Conservation (phyloP, 2,113 vertebrate species). For the Xyliphius kryptos region DNA sequence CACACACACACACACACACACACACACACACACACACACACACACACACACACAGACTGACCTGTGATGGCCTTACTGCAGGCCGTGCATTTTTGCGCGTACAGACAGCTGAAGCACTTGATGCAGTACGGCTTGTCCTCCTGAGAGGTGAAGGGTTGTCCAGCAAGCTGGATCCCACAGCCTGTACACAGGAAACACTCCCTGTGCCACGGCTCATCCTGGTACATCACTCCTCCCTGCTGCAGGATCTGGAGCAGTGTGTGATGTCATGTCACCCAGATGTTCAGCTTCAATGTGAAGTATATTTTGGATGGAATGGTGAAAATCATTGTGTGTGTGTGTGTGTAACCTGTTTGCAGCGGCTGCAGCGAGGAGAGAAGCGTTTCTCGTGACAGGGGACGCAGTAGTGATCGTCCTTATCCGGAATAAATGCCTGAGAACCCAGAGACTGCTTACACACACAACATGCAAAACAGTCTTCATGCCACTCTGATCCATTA, state of each 20-base stretch:
- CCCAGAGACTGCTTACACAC: constrained; percentile 87
- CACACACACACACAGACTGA: constrained; percentile 43
- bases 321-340: neutral
- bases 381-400: constrained; percentile 88
- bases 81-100: constrained; percentile 85
- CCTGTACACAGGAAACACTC: constrained; percentile 88
- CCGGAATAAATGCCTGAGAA: constrained; percentile 82
- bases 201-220: constrained; percentile 88
- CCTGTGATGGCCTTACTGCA: constrained; percentile 93
- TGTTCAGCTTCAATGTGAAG: too few species aligned
- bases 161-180: constrained; percentile 79
- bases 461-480: constrained; percentile 87
- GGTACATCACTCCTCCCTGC: constrained; percentile 91
- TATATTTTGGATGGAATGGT: too few species aligned
- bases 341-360: constrained; percentile 81
- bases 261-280: neutral
- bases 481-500: constrained; percentile 81
- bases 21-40: constrained; percentile 3
- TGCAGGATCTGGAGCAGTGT: constrained; percentile 72
- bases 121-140: constrained; percentile 87
- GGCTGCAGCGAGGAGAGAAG: constrained; percentile 83
- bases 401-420: constrained; percentile 84
- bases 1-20: neutral
- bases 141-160: constrained; percentile 92
- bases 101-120: constrained; percentile 88